A percentile compares a stretch with the other conserved stretches of the same genome.
Evolutionary conservation across 2,797 vertebrate species (phyloP).

Genomic region (Meda fulgida): DNA sequence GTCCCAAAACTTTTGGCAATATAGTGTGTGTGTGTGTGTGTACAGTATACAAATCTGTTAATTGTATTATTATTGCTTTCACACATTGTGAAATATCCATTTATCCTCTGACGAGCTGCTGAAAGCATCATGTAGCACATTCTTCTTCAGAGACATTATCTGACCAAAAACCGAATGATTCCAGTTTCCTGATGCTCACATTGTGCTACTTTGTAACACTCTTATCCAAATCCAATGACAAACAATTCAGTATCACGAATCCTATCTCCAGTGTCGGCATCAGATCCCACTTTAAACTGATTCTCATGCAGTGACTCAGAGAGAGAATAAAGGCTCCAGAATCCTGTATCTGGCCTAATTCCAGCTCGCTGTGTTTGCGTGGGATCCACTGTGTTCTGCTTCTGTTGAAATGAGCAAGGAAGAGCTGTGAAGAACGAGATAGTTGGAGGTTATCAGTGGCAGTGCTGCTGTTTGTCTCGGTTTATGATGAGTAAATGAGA

Average conservation of each 20-base stretch:
- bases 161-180: neutral
- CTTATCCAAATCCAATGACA: conserved; percentile 1
- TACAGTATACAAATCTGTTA: neutral
- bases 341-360: conserved; percentile 14
- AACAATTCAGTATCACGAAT: neutral
- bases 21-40: too few relatives aligned
- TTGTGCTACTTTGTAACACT: conserved; percentile 8
- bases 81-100: too few relatives aligned
- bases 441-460: neutral
- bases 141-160: too few relatives aligned
- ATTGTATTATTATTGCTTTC: neutral
- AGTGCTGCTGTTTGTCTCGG: neutral
- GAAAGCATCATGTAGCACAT: neutral
- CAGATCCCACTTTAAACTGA: neutral
- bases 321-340: neutral
- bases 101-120: neutral
- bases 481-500: neutral
- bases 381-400: conserved; percentile 21
- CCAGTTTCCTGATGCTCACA: neutral
- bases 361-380: conserved; percentile 24
- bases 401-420: too few relatives aligned
- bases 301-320: conserved; percentile 7
- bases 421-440: too few relatives aligned
- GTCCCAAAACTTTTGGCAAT: too few relatives aligned
- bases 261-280: neutral